These are phyloP conservation scores for Hofmannophila pseudospretella DNA, from an alignment of 2,888 invertebrate species.

Conservation along the genomic window DNA sequence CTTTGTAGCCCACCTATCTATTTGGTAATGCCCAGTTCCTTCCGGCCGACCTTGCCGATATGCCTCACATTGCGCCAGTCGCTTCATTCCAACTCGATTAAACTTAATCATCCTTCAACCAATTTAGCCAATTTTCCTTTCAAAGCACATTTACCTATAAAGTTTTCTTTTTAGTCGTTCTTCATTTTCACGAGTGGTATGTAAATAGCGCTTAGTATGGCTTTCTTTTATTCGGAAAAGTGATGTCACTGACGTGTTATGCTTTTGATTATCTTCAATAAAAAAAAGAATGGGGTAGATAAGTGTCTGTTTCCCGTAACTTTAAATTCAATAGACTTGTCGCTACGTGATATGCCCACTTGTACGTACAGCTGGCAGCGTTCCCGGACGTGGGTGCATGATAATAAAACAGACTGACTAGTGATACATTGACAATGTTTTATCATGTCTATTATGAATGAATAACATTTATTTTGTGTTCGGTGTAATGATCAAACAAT, in stretches of 20 bases:
- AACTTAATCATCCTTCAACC: background rate
- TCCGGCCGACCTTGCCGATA: conserved; percentile 62
- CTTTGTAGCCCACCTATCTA: conserved; percentile 49
- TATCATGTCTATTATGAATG: background rate
- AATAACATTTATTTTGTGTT: background rate
- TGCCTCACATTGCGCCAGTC: conserved; percentile 29
- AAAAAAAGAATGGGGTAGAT: too few species aligned
- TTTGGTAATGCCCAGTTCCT: conserved; percentile 62
- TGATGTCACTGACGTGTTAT: too few species aligned
- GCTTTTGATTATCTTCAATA: too few species aligned
- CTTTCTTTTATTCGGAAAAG: too few species aligned
- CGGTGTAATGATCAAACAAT: background rate
- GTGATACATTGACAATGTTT: background rate
- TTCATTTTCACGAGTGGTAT: too few species aligned
- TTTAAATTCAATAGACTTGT: too few species aligned
- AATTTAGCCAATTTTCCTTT: background rate
- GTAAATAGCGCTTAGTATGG: too few species aligned
- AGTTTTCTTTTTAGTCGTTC: too few species aligned
- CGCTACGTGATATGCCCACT: too few species aligned
- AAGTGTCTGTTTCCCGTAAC: too few species aligned
- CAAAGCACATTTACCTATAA: too few species aligned
- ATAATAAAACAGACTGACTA: background rate
- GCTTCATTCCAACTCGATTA: conserved; percentile 1
- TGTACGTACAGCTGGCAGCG: background rate
- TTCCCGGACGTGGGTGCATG: background rate